Conservation (phyloP, 2,888 invertebrate genomes). For the Vanessa cardui region DNA sequence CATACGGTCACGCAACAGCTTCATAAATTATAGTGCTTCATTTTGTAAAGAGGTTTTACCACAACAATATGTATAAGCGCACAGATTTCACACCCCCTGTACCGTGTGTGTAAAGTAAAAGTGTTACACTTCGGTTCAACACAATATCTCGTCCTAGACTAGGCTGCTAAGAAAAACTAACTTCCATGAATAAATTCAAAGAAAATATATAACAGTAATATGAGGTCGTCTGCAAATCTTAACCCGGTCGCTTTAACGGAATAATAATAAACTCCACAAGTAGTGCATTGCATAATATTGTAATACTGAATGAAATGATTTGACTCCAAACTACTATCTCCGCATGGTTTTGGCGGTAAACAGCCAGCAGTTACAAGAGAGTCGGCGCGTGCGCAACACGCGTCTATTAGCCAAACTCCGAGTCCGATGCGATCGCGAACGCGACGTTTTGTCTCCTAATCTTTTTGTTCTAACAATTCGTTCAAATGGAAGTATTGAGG, state of each 20-base stretch:
- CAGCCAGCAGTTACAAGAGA: slow-evolving; percentile 67
- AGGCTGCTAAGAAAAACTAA: neutral
- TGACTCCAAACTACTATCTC: slow-evolving; percentile 60
- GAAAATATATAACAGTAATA: neutral
- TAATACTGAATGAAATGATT: slow-evolving; percentile 70
- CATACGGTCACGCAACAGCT: too few relatives aligned
- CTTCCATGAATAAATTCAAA: neutral
- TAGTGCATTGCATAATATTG: slow-evolving; percentile 64
- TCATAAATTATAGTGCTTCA: too few relatives aligned
- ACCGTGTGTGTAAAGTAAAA: too few relatives aligned
- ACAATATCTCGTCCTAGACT: neutral
- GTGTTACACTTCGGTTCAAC: too few relatives aligned
- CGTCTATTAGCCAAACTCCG: slow-evolving; percentile 61
- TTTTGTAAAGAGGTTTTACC: too few relatives aligned
- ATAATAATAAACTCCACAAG: slow-evolving; percentile 51
- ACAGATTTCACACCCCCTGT: too few relatives aligned
- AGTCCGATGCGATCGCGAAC: slow-evolving; percentile 73
- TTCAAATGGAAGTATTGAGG: slow-evolving; percentile 78
- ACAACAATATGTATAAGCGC: too few relatives aligned
- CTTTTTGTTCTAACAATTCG: slow-evolving; percentile 65
- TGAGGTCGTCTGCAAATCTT: slow-evolving; percentile 44
- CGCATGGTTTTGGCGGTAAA: slow-evolving; percentile 77
- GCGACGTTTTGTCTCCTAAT: slow-evolving; percentile 74
- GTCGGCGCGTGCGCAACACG: slow-evolving; percentile 79
- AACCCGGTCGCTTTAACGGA: slow-evolving; percentile 54